A percentile compares a stretch with the other conserved stretches of the same genome.
Conservation (phyloP, 1,140 invertebrate species). For the Diachasmimorpha longicaudata region DNA sequence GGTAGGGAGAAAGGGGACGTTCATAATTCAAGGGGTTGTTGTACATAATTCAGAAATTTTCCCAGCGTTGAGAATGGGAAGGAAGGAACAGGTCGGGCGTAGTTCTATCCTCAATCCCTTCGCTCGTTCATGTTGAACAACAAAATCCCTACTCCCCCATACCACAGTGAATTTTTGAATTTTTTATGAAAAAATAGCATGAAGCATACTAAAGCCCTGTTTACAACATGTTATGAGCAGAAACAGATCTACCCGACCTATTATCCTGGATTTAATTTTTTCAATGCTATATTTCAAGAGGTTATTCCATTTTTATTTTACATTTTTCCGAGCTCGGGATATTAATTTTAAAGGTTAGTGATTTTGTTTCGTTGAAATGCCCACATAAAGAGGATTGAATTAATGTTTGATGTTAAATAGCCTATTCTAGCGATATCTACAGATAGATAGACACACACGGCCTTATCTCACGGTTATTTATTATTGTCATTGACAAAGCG, state of each 20-base stretch:
- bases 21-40: neutral
- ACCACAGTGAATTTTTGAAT: neutral
- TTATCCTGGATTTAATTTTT: neutral
- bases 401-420: neutral
- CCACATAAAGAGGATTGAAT: neutral
- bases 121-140: neutral
- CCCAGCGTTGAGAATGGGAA: neutral
- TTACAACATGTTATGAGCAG: neutral
- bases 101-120: neutral
- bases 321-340: no score
- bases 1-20: neutral
- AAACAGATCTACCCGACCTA: neutral
- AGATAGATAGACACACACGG: neutral
- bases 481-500: neutral
- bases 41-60: neutral
- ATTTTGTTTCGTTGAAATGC: no score
- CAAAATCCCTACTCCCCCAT: neutral
- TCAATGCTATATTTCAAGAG: neutral
- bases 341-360: no score
- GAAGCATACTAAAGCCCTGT: neutral
- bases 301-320: no score
- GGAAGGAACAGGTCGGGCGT: neutral
- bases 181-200: neutral
- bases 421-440: neutral
- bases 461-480: constrained; percentile 6